These are phyloP conservation scores for Callipepla californica DNA, from an alignment of 2,113 vertebrate genomes.

Conservation along the genomic window DNA sequence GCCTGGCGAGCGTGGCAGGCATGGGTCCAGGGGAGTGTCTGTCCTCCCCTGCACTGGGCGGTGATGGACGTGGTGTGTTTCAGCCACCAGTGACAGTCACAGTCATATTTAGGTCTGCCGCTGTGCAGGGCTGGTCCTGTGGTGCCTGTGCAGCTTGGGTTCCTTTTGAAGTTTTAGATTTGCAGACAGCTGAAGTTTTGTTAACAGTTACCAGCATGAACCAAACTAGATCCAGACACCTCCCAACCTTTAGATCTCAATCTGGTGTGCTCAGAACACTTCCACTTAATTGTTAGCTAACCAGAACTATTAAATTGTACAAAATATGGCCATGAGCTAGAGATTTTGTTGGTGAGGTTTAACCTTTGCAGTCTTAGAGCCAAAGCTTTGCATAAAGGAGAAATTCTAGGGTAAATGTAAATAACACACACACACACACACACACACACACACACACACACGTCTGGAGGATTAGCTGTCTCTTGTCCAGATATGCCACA, in stretches of 20 bases:
- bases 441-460: slow-evolving; percentile 29
- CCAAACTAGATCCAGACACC: slow-evolving; percentile 24
- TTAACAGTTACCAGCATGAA: neutral
- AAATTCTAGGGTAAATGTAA: slow-evolving; percentile 59
- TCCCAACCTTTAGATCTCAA: slow-evolving; percentile 37
- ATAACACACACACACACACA: neutral
- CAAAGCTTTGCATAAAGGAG: slow-evolving; percentile 39
- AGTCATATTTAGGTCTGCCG: neutral
- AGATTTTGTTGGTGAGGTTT: slow-evolving; percentile 4
- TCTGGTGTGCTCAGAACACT: neutral
- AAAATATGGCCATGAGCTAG: slow-evolving; percentile 57
- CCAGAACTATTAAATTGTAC: slow-evolving; percentile 25
- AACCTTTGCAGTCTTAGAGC: slow-evolving; percentile 7
- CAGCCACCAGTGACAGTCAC: neutral
- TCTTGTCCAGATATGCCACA: slow-evolving; percentile 75
- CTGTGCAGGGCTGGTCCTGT: fast-evolving
- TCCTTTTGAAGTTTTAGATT: neutral
- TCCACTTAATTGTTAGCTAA: neutral
- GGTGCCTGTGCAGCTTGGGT: fast-evolving
- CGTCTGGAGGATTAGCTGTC: slow-evolving; percentile 46
- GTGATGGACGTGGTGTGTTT: neutral
- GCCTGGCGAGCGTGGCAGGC: neutral
- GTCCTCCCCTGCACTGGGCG: neutral
- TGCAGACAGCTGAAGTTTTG: slow-evolving; percentile 18
- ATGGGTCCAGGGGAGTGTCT: neutral